Evolutionary conservation across 2,888 invertebrate species (phyloP).

Genomic region (Agrypnus murinus): DNA sequence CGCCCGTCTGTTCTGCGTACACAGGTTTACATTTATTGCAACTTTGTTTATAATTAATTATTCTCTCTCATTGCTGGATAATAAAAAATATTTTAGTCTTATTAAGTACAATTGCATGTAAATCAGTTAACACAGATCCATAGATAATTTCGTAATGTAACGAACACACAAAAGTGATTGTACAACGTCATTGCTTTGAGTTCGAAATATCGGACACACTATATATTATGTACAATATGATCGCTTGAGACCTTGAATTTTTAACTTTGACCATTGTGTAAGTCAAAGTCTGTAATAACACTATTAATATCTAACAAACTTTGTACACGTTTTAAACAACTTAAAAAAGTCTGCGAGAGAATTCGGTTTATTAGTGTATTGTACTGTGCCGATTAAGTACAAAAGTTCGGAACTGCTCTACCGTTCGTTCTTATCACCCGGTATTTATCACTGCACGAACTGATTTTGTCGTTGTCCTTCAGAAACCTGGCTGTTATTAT

Average conservation of each 20-base stretch:
- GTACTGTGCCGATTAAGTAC: constrained; percentile 22
- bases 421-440: constrained; percentile 49
- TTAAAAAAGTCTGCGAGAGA: constrained; percentile 37
- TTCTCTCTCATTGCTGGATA: constrained; percentile 38
- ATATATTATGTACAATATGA: constrained; percentile 30
- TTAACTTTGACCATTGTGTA: constrained; percentile 35
- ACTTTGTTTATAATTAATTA: constrained; percentile 15
- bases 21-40: constrained; percentile 30
- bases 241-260: constrained; percentile 46
- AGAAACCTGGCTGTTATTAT: constrained; percentile 59
- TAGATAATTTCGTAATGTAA: constrained; percentile 47
- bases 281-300: constrained; percentile 44
- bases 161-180: constrained; percentile 51
- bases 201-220: constrained; percentile 33
- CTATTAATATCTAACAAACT: constrained; percentile 55
- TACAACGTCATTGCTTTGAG: constrained; percentile 41
- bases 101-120: constrained; percentile 46
- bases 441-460: constrained; percentile 60
- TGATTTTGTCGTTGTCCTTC: constrained; percentile 62
- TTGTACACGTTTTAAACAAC: constrained; percentile 53
- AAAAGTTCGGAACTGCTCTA: constrained; percentile 32
- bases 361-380: constrained; percentile 34
- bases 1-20: constrained; percentile 24
- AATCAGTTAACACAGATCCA: constrained; percentile 48
- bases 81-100: constrained; percentile 44